phyloP scores from a whole-genome alignment of 1,140 invertebrate species.

The Druon quercuslanigerum region DNA sequence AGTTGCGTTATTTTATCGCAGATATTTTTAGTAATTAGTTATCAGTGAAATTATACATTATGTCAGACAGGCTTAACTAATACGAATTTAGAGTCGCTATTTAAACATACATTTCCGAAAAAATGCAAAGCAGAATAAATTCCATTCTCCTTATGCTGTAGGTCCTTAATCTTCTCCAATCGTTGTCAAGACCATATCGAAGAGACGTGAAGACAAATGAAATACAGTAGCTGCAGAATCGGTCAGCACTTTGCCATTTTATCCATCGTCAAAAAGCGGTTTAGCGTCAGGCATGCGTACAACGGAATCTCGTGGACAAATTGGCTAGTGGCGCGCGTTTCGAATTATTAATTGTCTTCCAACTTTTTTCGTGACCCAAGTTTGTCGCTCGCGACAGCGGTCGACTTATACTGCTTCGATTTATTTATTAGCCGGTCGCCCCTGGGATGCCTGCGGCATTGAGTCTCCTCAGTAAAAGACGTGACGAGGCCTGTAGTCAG shows the following conservation, averaged over 20 bases:
- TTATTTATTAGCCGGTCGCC: conserved; percentile 68
- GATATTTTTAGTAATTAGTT: too few relatives aligned
- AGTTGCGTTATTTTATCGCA: too few relatives aligned
- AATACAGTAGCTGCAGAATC: conserved; percentile 43
- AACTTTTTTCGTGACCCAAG: conserved; percentile 47
- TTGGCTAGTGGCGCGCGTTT: conserved; percentile 60
- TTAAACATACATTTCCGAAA: too few relatives aligned
- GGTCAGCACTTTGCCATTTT: conserved; percentile 41
- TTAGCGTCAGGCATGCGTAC: conserved; percentile 41
- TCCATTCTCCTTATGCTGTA: too few relatives aligned
- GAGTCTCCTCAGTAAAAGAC: conserved; percentile 28
- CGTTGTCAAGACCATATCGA: not conserved
- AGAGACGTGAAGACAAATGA: conserved; percentile 38
- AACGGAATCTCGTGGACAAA: conserved; percentile 66
- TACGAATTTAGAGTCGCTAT: too few relatives aligned
- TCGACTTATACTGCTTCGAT: conserved; percentile 56
- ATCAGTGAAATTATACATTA: too few relatives aligned
- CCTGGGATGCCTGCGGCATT: conserved; percentile 52
- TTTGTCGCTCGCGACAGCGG: conserved; percentile 53
- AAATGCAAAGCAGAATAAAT: too few relatives aligned
- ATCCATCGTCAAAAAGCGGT: conserved; percentile 42
- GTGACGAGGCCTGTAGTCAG: conserved; percentile 9
- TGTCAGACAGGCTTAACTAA: too few relatives aligned
- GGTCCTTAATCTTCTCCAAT: not conserved
- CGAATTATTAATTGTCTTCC: conserved; percentile 72